These are phyloP conservation scores for Rhopalosiphum nymphaeae DNA, from an alignment of 2,888 invertebrate species.

Conservation along the genomic window DNA sequence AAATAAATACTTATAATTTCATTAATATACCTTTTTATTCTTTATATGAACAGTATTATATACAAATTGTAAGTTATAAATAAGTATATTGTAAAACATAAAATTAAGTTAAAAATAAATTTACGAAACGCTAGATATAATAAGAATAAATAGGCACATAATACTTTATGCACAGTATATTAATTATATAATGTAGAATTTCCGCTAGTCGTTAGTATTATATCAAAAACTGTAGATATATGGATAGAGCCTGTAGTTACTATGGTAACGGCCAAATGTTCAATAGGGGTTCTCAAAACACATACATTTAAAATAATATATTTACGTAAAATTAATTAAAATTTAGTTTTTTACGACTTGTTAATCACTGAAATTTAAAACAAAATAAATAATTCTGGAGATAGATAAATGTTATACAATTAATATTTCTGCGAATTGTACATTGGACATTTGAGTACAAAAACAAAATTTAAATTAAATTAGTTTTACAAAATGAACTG, in stretches of 20 bases:
- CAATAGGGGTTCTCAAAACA: constrained; percentile 43
- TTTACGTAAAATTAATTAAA: neutral
- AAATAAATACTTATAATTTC: neutral
- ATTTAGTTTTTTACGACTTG: neutral
- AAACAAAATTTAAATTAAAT: neutral
- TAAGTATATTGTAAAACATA: neutral
- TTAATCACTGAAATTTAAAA: neutral
- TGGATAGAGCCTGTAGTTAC: constrained; percentile 28
- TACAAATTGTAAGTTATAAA: neutral
- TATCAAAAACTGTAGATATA: neutral
- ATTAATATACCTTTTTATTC: neutral
- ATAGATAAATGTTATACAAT: neutral
- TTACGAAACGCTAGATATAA: neutral
- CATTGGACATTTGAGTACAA: neutral
- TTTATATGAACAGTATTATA: neutral
- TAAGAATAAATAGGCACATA: neutral
- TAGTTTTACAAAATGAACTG: neutral
- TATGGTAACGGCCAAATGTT: constrained; percentile 55
- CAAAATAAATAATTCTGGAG: neutral
- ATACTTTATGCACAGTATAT: neutral
- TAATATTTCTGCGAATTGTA: neutral
- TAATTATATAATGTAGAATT: neutral
- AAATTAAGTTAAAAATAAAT: neutral
- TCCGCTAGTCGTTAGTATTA: neutral
- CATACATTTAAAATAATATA: neutral